Conservation (phyloP, 2,888 invertebrate species). For the Bruchidius siliquastri region DNA sequence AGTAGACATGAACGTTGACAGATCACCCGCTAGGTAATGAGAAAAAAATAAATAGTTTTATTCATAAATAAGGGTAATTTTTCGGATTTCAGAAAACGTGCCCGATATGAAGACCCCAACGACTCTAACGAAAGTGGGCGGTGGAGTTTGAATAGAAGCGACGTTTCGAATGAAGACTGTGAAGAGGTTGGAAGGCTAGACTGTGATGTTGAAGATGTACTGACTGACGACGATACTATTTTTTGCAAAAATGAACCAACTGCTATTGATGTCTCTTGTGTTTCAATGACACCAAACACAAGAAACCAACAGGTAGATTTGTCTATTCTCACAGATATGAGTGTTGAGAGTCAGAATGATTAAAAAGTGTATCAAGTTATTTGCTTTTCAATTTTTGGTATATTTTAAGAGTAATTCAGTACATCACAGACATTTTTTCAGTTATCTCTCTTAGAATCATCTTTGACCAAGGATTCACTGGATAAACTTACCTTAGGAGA, state of each 20-base stretch:
- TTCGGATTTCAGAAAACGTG: conserved; percentile 36
- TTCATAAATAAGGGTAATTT: neutral
- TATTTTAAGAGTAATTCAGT: neutral
- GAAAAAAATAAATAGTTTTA: neutral
- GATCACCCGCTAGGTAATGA: conserved; percentile 38
- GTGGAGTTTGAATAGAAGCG: conserved; percentile 39
- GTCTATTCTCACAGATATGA: too few relatives aligned
- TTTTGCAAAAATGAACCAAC: conserved; percentile 29
- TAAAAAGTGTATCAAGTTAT: too few relatives aligned
- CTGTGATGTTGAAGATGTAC: conserved; percentile 35
- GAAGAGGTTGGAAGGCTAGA: conserved; percentile 58
- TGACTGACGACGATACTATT: conserved; percentile 31
- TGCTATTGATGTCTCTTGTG: conserved; percentile 32
- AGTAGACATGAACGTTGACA: conserved; percentile 33
- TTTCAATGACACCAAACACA: conserved; percentile 32
- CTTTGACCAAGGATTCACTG: conserved; percentile 37
- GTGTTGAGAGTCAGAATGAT: too few relatives aligned
- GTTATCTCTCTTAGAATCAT: conserved; percentile 37
- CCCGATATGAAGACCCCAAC: conserved; percentile 34
- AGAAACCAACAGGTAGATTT: conserved; percentile 30
- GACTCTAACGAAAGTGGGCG: conserved; percentile 17
- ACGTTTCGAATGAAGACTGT: conserved; percentile 52
- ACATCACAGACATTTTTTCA: conserved; percentile 25
- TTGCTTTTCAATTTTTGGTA: too few relatives aligned
- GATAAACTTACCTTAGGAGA: conserved; percentile 35